Base-by-base conservation (phyloP, 2,888 invertebrate genomes). In the Frankliniella intonsa region DNA sequence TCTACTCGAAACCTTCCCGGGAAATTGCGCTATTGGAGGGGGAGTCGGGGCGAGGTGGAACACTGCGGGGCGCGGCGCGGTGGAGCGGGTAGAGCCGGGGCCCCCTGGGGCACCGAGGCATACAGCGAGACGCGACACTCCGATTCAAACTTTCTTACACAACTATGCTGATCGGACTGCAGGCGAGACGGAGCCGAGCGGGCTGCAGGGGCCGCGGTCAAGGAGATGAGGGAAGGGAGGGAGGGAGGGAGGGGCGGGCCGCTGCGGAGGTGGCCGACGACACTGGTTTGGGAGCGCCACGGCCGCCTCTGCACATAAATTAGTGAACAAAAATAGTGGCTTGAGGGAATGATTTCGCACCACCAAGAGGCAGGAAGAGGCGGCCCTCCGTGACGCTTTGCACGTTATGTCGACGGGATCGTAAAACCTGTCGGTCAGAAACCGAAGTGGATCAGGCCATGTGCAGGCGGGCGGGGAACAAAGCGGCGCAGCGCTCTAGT, bases 151-250 rank as follows among this genome's bases (percentile, higher is more conserved):
- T 62, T 62, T 62, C 62, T 62, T 62, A n/a, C 14, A 17, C 62
- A 62, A 62, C 62, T 62, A 62, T 62, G 62, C n/a, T 62, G 62
- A 62, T 62, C 19, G 62, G 62, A 14, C 62, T 55, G 62, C 62
- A n/a, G 62, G 17, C 62, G 7, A 7, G 1, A 10, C 62, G 62
- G 14, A n/a, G n/a, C n/a, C n/a, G 55, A 12, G 12, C 55, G 55
- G 17, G 55, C 55, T 17, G 55, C 55, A 55, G 55, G 14, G 17
- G 62, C 62, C 17, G 62, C 62, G 62, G 17, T n/a, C 7, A 14
- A 17, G 17, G 62, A 62, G 62, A 62, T 10, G n/a, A 11, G n/a
- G 62, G 17, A 14, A 17, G 17, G 14, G 62, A 38, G 38, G 38
- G 38, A 38, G 38, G 38, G 38, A 38, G 38, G 38, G 38, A 38